Base-by-base conservation (phyloP, 2,888 invertebrate species). In the Microchrysa polita region DNA sequence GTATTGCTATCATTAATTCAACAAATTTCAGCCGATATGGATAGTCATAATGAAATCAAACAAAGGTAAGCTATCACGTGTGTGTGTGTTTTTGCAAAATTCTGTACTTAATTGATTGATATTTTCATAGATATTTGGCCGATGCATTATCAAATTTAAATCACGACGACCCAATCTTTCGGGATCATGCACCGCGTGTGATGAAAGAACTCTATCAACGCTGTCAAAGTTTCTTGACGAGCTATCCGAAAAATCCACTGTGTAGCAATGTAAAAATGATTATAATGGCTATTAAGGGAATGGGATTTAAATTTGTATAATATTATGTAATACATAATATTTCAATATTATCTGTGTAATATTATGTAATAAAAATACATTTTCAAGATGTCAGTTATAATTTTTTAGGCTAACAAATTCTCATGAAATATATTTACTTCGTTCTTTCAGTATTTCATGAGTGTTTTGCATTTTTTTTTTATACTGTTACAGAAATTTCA, bases 1-100 rank as follows among this genome's bases (percentile, higher is more conserved):
- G 95, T 97, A 74, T 87, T 98, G 77, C 87, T 98, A 69, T 96
- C 97, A 2, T 89, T 98, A 34, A 93, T 98, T 79, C 97, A 98
- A 82, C 98, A 98, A 84, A 89, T 97, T 20, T 93, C 96, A 18
- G 93, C 95, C 0, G 97, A 97, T 81, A 90, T 98, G 86, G 88
- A 89, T 76, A 90, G 92, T 77, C 92, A 95, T 79, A 94, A 95
- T 12, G 93, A 93, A 80, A 86, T 92, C 18, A 95, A 95, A 85
- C 88, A 92, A 79, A 92, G 89, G 94, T 94, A 85, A 84, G 84
- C 10, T 12, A 48, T 5, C 5, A 12, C 16, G 14, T 4, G 4
- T 4, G 14, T 12, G 14, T 42, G 7, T 42, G 7, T 48, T 48
- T 48, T 7, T 7, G 12, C 48, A 2, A n/a, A 61, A 65, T 48